Conservation (phyloP, 2,113 vertebrate genomes). For the Rhinopomastus cyanomelas region DNA sequence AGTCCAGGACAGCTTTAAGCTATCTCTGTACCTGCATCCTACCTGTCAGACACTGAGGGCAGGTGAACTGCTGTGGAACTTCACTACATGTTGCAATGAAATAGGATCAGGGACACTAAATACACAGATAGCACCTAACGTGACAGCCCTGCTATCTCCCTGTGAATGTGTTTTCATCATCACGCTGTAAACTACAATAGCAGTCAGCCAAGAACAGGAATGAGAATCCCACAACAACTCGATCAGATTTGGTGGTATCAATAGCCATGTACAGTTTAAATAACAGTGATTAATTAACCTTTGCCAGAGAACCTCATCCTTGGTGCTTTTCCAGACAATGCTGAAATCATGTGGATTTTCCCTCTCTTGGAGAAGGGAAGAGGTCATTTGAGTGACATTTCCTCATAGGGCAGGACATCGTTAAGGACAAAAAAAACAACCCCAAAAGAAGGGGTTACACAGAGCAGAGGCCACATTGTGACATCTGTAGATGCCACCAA, state of each 20-base stretch:
- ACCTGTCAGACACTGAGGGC: background rate
- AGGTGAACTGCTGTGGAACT: background rate
- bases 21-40: too few relatives aligned
- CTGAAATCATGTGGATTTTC: background rate
- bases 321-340: background rate
- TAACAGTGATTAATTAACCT: background rate
- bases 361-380: background rate
- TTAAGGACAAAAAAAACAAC: background rate
- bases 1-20: background rate
- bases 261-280: background rate
- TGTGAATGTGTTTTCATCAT: accelerated
- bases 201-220: background rate
- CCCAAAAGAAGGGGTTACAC: background rate
- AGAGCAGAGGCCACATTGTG: background rate
- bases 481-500: background rate
- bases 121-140: background rate
- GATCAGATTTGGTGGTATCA: background rate
- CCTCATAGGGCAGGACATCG: background rate
- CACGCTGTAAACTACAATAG: background rate
- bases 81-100: background rate
- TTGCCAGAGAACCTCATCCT: background rate
- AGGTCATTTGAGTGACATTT: background rate
- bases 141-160: background rate
- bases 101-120: background rate
- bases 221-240: background rate